Evolutionary conservation across 1,140 invertebrate species (phyloP), one percentile per base, ranked within the genome.

Genomic region (Aethina tumida): DNA sequence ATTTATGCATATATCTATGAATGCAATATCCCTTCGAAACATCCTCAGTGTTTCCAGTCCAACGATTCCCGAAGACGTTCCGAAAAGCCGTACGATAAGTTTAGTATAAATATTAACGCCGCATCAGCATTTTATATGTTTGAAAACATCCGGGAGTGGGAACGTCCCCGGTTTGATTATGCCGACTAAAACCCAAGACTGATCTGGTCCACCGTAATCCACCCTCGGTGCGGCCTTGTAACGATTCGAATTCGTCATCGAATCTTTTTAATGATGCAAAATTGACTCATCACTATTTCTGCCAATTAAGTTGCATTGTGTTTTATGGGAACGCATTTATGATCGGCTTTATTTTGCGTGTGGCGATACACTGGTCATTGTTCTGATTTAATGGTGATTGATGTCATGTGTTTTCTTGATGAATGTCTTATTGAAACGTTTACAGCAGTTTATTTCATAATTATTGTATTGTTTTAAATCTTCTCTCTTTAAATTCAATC

Each of bases 121-220:
- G 15, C 36, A 47, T 50, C 44, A 50, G 48, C 48, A 47, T 47
- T 50, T 47, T 47, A 50, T 47, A 44, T 47, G 48, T 50, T 47
- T 50, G 45, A 28, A 50, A 50, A 50, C 45, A 50, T 47, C 41
- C 41, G 41, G 38, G 41, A 25, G 45, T 40, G 31, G 39, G 46
- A 49, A 49, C 46, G 42, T 49, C 41, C 41, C 34, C 35, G 34
- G 39, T 32, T 41, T 41, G 31, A 41, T 41, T 41, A 41, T 41
- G 16, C 20, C 14, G 22, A 24, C 20, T 24, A 34, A 27, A 35
- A 33, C 36, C 26, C 13, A 18, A 13, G 4, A 25, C 21, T 32
- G 27, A 19, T 31, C 34, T 39, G 35, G 27, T 8, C 28, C 15
- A 24, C 25, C 39, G 21, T 34, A 43, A 14, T 18, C 14, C 12